Evolutionary conservation across 2,888 invertebrate species (phyloP).

Genomic region (Ectemnius continuus): DNA sequence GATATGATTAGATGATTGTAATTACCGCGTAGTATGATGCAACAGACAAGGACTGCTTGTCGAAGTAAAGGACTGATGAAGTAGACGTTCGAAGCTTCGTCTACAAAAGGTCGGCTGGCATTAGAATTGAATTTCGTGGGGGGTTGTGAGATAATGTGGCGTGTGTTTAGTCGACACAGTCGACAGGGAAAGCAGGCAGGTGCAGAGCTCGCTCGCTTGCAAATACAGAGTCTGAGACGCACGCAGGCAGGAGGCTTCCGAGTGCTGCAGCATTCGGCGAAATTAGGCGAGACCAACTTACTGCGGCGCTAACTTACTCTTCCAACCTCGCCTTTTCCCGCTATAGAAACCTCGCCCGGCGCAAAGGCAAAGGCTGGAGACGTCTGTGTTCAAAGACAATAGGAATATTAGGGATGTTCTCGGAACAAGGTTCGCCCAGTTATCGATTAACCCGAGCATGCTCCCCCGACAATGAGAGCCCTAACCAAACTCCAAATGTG

Average conservation of each 20-base stretch:
- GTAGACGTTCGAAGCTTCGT: too few species aligned
- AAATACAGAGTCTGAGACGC: constrained; percentile 4
- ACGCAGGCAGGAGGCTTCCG: constrained; percentile 1
- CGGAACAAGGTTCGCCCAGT: constrained; percentile 64
- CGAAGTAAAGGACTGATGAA: too few species aligned
- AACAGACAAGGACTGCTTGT: too few species aligned
- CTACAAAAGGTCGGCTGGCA: too few species aligned
- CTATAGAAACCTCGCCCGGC: constrained; percentile 35
- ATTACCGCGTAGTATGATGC: too few species aligned
- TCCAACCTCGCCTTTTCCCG: constrained; percentile 53
- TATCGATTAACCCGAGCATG: constrained; percentile 68
- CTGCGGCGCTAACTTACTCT: constrained; percentile 45
- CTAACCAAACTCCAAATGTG: constrained; percentile 51
- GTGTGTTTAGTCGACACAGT: not conserved
- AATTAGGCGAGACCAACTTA: constrained; percentile 56
- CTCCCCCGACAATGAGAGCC: constrained; percentile 61
- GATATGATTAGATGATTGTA: too few species aligned
- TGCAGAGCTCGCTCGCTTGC: not conserved
- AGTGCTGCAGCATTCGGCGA: constrained; percentile 37
- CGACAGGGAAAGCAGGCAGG: not conserved
- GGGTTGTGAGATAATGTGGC: not conserved
- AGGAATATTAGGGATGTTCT: constrained; percentile 69
- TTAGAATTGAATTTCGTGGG: too few species aligned
- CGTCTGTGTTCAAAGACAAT: constrained; percentile 66
- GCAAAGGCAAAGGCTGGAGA: constrained; percentile 32